phyloP scores from a whole-genome alignment of 2,113 vertebrate genomes.

The Australoheros scitulus region DNA sequence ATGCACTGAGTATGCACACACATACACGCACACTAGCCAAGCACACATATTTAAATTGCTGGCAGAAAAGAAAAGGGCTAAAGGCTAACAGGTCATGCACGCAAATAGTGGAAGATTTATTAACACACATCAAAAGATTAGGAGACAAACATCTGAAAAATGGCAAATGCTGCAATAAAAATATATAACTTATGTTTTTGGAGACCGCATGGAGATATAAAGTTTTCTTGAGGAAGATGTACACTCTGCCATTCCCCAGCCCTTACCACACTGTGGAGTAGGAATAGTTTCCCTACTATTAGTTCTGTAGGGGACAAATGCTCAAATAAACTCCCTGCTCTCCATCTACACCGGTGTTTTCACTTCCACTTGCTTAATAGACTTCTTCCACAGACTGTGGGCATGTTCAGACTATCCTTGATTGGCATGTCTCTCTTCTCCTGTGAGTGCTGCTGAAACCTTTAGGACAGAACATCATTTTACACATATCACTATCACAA shows the following conservation, averaged over 20 bases:
- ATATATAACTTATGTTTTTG: background rate
- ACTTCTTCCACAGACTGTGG: background rate
- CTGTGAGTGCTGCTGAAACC: background rate
- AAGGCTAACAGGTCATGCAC: background rate
- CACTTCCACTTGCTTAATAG: background rate
- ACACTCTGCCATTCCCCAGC: background rate
- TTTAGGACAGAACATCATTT: background rate
- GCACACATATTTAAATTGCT: background rate
- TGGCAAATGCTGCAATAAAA: background rate
- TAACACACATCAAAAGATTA: background rate
- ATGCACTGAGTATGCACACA: background rate
- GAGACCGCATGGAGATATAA: background rate
- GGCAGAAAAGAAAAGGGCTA: background rate
- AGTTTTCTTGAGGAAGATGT: background rate
- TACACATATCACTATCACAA: background rate
- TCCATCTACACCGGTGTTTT: background rate
- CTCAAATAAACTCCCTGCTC: background rate
- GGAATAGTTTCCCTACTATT: background rate
- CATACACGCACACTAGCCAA: background rate
- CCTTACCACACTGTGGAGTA: background rate
- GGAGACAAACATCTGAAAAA: background rate
- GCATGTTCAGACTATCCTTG: slow-evolving; percentile 3
- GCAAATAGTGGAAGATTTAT: background rate
- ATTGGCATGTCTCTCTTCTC: background rate
- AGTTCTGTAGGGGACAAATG: background rate